Evolutionary conservation across 2,888 invertebrate genomes (phyloP).

Genomic region (Norana najaformis): DNA sequence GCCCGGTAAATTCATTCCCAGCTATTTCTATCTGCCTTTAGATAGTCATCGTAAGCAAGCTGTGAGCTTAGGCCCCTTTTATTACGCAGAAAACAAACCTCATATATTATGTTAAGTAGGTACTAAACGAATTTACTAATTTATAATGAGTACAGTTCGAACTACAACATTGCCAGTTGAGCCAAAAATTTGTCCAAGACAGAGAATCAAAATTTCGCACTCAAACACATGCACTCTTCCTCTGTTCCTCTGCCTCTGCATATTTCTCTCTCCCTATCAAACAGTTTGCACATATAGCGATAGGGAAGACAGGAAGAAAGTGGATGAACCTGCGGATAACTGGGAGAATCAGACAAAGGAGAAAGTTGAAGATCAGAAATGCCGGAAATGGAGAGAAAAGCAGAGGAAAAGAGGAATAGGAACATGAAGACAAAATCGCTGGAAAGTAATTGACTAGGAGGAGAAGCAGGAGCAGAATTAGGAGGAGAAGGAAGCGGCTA

Average conservation of each 20-base stretch:
- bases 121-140: background rate
- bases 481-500: background rate
- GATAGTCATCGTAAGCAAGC: background rate
- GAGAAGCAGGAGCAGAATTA: background rate
- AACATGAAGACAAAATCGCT: background rate
- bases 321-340: background rate
- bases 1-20: background rate
- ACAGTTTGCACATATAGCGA: no score
- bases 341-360: no score
- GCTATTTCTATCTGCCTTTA: background rate
- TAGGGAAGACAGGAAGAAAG: no score
- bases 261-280: background rate
- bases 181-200: no score
- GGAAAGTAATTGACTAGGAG: background rate
- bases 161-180: no score
- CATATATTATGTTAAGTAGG: background rate
- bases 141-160: no score
- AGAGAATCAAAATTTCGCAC: no score
- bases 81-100: background rate
- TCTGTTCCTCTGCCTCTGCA: background rate
- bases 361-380: background rate
- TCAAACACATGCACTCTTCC: background rate
- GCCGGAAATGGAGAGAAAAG: background rate
- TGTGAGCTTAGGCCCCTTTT: no score
- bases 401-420: background rate